A percentile compares a stretch with the other conserved stretches of the same genome.
Evolutionary conservation across 1,140 invertebrate species (phyloP).

Genomic region (Copidosoma floridanum): DNA sequence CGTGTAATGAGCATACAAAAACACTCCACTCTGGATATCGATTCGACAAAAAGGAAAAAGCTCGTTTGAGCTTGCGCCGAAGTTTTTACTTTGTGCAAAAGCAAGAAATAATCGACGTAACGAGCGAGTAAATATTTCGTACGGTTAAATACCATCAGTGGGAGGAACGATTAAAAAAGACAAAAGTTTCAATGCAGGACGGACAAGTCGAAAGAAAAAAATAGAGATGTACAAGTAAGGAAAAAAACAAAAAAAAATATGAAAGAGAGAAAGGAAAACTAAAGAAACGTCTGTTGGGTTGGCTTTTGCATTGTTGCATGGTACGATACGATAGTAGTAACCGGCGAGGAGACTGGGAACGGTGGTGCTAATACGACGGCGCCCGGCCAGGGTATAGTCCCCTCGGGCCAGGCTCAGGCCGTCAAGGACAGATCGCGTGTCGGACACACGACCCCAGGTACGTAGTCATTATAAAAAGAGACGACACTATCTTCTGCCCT

Average conservation of each 20-base stretch:
- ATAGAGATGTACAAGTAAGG: neutral
- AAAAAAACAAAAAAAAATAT: neutral
- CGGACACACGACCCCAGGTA: constrained; percentile 55
- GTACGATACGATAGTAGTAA: constrained; percentile 57
- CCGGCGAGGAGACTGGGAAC: constrained; percentile 49
- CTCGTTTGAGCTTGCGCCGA: too few relatives aligned
- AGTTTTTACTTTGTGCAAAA: too few relatives aligned
- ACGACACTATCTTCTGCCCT: neutral
- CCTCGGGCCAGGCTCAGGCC: constrained; percentile 37
- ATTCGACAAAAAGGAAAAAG: too few relatives aligned
- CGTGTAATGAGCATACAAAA: too few relatives aligned
- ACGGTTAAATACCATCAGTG: too few relatives aligned
- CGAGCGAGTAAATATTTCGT: neutral
- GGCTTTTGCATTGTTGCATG: constrained; percentile 60
- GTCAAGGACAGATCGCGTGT: constrained; percentile 52
- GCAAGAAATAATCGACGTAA: too few relatives aligned
- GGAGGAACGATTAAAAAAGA: too few relatives aligned
- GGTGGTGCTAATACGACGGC: constrained; percentile 40
- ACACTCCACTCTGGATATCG: too few relatives aligned
- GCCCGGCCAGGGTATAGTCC: neutral
- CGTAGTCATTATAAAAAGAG: constrained; percentile 29
- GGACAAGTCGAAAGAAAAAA: neutral
- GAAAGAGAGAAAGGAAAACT: constrained; percentile 27
- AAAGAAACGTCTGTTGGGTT: constrained; percentile 53
- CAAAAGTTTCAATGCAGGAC: neutral